phyloP scores from a whole-genome alignment of 2,797 vertebrate genomes.

The Sarcophilus harrisii region DNA sequence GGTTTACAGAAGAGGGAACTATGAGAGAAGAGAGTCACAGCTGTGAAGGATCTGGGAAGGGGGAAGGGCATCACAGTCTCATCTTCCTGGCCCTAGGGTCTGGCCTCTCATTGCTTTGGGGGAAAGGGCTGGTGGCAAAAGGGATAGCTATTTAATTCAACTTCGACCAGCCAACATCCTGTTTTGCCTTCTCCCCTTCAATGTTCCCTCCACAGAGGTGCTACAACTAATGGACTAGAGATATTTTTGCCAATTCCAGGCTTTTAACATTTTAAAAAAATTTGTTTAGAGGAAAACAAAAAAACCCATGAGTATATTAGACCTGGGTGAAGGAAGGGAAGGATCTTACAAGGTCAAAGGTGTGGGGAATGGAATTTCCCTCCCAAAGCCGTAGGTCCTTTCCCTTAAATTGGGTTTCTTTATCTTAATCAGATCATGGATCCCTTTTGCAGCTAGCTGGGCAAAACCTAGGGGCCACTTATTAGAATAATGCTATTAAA shows the following conservation, averaged over 20 bases:
- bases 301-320: neutral
- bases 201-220: neutral
- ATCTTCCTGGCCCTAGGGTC: neutral
- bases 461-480: neutral
- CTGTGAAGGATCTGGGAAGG: neutral
- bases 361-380: neutral
- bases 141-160: neutral
- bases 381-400: neutral
- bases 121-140: neutral
- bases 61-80: neutral
- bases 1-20: neutral
- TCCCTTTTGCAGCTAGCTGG: neutral
- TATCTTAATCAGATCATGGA: neutral
- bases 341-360: neutral
- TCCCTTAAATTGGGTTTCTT: neutral
- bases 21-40: neutral
- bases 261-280: neutral
- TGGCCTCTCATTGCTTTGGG: neutral
- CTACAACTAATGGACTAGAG: neutral
- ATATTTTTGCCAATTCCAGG: neutral
- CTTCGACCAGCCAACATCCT: neutral
- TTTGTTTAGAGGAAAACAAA: neutral
- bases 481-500: neutral
- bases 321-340: neutral
- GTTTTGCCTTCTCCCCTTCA: neutral